Base-by-base conservation (phyloP, 2,888 invertebrate species). In the Spodoptera picta region DNA sequence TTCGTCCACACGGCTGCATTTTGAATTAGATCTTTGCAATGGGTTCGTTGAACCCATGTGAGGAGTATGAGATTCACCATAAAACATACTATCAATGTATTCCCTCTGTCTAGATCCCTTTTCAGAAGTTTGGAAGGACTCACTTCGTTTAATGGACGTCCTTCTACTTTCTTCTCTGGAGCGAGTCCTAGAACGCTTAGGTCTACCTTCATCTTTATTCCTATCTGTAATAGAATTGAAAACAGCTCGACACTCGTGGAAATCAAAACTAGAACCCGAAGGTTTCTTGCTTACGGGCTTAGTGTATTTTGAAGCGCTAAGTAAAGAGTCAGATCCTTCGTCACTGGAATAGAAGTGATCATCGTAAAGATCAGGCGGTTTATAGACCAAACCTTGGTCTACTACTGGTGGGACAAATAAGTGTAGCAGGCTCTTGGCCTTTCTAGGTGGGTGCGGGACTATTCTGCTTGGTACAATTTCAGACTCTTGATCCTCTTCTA, bases 391-490 rank as follows among this genome's bases (percentile, higher is more conserved):
- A 56, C 95, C 95, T 82, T 95, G 90, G 24, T 96, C 97, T 19
- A 95, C 97, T 27, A 95, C 95, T 4, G 95, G 93, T 69, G 96
- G 95, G 49, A 96, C 94, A 80, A 96, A 96, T 52, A 97, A 90
- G 87, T 97, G 97, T 4, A 96, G 95, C 55, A 97, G 87, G 59
- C 97, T 97, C 61, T 96, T 95, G 0, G 97, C 95, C 86, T 97
- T 96, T 73, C 97, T 95, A 0, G 98, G 98, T 51, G 98, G 98
- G 85, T 97, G 97, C 0, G 98, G 98, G 57, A 97, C 95, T 60
- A 98, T 95, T 87, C 97, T 97, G 0, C 96, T 96, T 0, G 98
- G 98, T 2, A 98, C 95, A 51, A 97, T 97, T 77, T 97, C 97
- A 47, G 95, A 93, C 82, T 97, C 97, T 23, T 92, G 88, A 41